Percentiles rank a stretch among this genome's conserved stretches.
Evolutionary conservation across 2,797 vertebrate genomes (phyloP).

Genomic region (Petrocephalus schoutedeni): DNA sequence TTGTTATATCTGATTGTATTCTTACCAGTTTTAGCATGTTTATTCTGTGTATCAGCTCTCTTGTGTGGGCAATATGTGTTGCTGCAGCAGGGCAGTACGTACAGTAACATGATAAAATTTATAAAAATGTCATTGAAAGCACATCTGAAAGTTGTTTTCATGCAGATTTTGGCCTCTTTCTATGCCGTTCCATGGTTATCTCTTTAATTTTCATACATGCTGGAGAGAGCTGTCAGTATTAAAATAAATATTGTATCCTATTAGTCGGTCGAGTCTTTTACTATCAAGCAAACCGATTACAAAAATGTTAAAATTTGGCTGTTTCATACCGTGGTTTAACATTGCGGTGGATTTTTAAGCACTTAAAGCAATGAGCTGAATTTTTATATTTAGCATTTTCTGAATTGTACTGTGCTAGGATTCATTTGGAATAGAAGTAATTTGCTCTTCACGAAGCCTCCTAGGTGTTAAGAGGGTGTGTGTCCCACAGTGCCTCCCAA

Average conservation of each 20-base stretch:
- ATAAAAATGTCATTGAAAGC: neutral
- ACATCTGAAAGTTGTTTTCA: neutral
- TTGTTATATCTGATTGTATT: conserved; percentile 12
- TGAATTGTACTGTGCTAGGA: neutral
- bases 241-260: neutral
- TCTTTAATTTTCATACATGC: neutral
- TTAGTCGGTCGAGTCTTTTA: neutral
- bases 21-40: conserved; percentile 23
- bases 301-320: neutral
- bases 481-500: neutral
- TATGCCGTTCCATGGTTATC: neutral
- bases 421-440: neutral
- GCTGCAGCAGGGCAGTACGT: neutral
- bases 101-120: neutral
- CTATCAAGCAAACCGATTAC: neutral
- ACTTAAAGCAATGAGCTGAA: neutral
- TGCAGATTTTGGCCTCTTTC: neutral
- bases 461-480: neutral
- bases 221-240: neutral
- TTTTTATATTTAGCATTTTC: neutral
- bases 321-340: neutral
- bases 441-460: neutral
- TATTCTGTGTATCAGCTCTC: neutral
- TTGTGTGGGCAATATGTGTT: neutral
- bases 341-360: neutral